Base-by-base conservation (phyloP, 1,140 invertebrate genomes). In the Neodiprion lecontei region DNA sequence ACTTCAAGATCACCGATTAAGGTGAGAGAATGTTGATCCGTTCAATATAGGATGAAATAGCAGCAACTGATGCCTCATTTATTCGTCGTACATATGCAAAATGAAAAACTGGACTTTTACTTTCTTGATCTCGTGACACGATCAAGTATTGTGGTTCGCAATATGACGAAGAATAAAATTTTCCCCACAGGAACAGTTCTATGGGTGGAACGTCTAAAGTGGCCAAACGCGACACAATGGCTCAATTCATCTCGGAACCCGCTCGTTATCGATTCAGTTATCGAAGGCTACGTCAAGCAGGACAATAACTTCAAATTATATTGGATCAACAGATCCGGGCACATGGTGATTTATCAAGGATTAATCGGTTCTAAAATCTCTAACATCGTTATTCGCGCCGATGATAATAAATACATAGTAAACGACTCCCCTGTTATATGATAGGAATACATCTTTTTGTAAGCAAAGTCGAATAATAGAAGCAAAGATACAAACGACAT, bases 191-290 rank as follows among this genome's bases (percentile, higher is more conserved):
- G 92, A 10, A 92, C 92, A 72, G 85, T 92, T 28, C 83, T 90
- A 10, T 96, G 95, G 95, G 91, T 96, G 7, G 90, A 94, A 66
- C 88, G 89, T 14, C 87, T 96, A 75, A 86, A 91, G 23, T 96
- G 92, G 92, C 83, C 81, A 17, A 89, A 89, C 67, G 89, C 90
- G 14, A 78, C 86, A 10, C 79, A 82, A 0, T 96, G 92, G 86
- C 80, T 84, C 28, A 84, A 79, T 1, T 85, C 91, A 1, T 74
- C 81, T 0, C 90, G 93, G 14, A 69, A 77, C 7, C 89, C 91
- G 4, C 87, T 95, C 48, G 87, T 87, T 80, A 89, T 91, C 75
- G 81, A 92, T 72, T 82, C 88, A 7, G 84, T 89, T 9, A 87
- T 93, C 48, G 92, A 93, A 80, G 94, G 92, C 14, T 95, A 93